Conservation (phyloP, 2,888 invertebrate genomes). For the Ophion ventricosus region DNA sequence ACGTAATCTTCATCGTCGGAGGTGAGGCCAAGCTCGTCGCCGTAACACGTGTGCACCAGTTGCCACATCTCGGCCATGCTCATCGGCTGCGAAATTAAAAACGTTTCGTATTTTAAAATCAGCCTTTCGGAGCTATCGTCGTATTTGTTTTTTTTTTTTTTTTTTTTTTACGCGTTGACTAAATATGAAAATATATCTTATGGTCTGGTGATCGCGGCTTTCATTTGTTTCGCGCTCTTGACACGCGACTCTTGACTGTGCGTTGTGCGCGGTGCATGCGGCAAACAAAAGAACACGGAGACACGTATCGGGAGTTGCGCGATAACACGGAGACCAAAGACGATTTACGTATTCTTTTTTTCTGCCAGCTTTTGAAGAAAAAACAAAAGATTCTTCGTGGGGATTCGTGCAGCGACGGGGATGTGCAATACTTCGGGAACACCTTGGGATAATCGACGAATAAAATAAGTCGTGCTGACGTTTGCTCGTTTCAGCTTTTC, state of each 20-base stretch:
- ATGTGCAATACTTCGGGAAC: too few relatives aligned
- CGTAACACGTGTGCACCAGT: constrained; percentile 95
- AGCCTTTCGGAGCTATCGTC: background rate
- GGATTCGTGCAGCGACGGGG: too few relatives aligned
- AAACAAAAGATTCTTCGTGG: background rate
- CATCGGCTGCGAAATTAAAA: constrained; percentile 84
- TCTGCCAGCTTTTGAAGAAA: background rate
- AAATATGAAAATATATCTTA: too few relatives aligned
- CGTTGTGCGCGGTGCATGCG: background rate
- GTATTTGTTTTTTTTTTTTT: background rate
- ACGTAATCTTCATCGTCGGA: constrained; percentile 96
- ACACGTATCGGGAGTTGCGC: background rate
- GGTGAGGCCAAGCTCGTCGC: constrained; percentile 96
- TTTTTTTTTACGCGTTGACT: background rate
- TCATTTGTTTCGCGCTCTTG: background rate
- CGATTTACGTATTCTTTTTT: background rate
- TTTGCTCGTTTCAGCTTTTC: too few relatives aligned
- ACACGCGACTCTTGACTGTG: background rate
- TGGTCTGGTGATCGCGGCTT: background rate
- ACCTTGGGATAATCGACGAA: too few relatives aligned
- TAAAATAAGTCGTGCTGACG: too few relatives aligned
- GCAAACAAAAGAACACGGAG: background rate
- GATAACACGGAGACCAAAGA: background rate
- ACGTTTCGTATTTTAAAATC: background rate
- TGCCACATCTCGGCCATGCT: constrained; percentile 86